Conservation (phyloP, 2,113 vertebrate genomes). For the Crotalus viridis region DNA sequence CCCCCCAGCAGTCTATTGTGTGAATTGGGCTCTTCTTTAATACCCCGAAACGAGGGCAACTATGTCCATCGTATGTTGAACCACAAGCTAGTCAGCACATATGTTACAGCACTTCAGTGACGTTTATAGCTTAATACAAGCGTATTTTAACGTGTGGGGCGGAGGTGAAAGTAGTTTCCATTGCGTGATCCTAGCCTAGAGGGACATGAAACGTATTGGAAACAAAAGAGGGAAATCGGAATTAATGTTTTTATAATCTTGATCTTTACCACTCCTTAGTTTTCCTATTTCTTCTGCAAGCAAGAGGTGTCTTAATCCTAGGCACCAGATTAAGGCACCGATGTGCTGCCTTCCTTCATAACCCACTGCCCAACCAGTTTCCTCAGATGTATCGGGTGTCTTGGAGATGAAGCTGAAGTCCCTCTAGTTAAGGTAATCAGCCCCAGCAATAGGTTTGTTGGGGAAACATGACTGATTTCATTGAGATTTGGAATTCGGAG, state of each 20-base stretch:
- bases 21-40: not conserved
- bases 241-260: not conserved
- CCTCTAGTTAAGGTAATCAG: not conserved
- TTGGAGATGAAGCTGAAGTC: not conserved
- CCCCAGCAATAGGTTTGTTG: not conserved
- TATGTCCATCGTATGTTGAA: not conserved
- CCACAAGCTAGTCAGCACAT: not conserved
- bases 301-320: not conserved
- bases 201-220: not conserved
- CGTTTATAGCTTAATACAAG: not conserved
- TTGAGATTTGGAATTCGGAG: not conserved
- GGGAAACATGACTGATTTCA: not conserved
- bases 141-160: not conserved
- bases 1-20: not conserved
- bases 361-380: not conserved
- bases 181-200: not conserved
- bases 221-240: not conserved
- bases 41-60: not conserved
- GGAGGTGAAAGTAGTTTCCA: not conserved
- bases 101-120: not conserved
- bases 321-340: not conserved
- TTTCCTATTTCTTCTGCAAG: not conserved
- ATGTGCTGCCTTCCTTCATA: not conserved
- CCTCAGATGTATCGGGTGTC: not conserved
- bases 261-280: not conserved